These are phyloP conservation scores for Parauchenoglanis ngamensis DNA, from an alignment of 2,797 vertebrate species.

Conservation along the genomic window DNA sequence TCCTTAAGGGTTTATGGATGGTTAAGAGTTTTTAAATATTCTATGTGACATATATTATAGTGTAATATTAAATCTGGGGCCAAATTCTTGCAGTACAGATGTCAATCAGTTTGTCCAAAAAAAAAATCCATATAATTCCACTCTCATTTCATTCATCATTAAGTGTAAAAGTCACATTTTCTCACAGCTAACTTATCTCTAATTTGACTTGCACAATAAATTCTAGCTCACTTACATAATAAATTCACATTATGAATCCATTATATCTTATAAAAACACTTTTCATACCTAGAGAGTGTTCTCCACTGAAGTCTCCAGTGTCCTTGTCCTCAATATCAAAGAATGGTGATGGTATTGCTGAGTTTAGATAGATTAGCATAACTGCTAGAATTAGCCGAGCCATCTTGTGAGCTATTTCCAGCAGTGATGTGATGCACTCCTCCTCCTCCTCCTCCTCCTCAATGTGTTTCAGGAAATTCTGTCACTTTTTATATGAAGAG, in stretches of 20 bases:
- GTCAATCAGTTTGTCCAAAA: background rate
- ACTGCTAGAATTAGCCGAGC: background rate
- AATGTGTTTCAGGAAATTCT: background rate
- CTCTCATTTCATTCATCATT: background rate
- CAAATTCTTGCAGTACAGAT: background rate
- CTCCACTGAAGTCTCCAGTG: background rate
- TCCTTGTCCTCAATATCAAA: background rate
- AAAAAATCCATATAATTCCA: background rate
- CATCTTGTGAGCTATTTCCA: background rate
- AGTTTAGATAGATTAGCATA: background rate
- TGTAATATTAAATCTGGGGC: background rate
- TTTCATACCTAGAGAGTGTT: background rate
- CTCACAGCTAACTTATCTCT: too few relatives aligned
- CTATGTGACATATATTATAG: background rate
- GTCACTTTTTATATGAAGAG: conserved; percentile 5
- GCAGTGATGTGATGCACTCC: background rate
- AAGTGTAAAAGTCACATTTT: background rate
- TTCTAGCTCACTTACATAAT: background rate
- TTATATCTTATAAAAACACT: background rate
- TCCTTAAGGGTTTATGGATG: background rate
- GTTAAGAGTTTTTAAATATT: background rate
- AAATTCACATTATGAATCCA: background rate
- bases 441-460: conserved; percentile 6
- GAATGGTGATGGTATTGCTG: background rate
- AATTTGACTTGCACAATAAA: too few relatives aligned